Conservation (phyloP, 2,888 invertebrate species). For the Troides aeacus region DNA sequence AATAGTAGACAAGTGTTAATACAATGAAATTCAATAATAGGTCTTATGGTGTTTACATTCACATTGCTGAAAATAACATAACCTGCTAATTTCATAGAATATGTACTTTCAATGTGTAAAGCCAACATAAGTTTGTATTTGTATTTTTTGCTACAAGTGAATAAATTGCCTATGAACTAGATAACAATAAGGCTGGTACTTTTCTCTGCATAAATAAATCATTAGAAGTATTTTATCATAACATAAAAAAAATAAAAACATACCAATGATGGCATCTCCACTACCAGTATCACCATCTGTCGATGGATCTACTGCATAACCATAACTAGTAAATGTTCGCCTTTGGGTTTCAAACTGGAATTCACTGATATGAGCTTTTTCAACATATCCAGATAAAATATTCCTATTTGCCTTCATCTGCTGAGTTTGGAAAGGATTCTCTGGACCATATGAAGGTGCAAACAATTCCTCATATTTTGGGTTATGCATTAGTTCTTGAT, state of each 20-base stretch:
- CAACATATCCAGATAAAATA: conserved; percentile 95
- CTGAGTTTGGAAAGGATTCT: conserved; percentile 94
- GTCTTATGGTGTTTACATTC: no score
- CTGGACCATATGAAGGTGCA: conserved; percentile 94
- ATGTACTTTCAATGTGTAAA: no score
- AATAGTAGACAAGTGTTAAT: no score
- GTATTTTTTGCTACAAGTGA: no score
- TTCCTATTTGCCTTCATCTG: conserved; percentile 94
- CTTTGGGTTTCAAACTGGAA: conserved; percentile 99
- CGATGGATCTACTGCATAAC: conserved; percentile 97
- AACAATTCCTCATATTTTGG: conserved; percentile 97
- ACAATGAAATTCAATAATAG: no score
- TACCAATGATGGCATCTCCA: conserved; percentile 75
- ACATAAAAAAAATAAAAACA: conserved; percentile 34
- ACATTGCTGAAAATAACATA: no score
- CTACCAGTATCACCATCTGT: conserved; percentile 72
- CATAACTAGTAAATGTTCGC: conserved; percentile 95
- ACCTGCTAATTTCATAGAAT: no score
- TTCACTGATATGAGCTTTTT: conserved; percentile 96
- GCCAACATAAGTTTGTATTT: no score
- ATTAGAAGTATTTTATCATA: no score
- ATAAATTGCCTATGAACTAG: no score
- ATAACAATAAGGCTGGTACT: no score
- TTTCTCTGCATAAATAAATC: no score
- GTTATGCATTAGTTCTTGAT: conserved; percentile 92